Base-by-base conservation (phyloP, 37 sponge, comb jelly and placozoan genomes). In the Agelas oroides region DNA sequence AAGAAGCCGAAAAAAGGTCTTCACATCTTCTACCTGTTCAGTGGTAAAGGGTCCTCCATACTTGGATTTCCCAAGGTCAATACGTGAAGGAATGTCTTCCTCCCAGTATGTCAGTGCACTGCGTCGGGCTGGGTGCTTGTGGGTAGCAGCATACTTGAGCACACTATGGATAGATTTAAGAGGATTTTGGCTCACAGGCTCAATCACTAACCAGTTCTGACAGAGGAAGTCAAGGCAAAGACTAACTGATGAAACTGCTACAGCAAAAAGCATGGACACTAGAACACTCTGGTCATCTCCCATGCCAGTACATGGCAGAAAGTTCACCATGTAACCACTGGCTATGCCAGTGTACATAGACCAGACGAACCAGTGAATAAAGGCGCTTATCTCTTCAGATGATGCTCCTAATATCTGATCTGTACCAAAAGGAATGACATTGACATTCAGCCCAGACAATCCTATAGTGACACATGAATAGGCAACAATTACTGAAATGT, bases 361-460 rank as follows among this genome's bases (percentile, higher is more conserved):
- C 72, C 72, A 71, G 72, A 40, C 35, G 72, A 40, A 71, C 35
- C 39, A 71, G 72, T 52, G 72, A 23, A 36, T 71, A 52, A 71
- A 12, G 35, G 37, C 37, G 14, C 23, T 65, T 25, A 23, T 30
- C 67, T 65, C 21, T 15, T 71, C 40, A 27, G 37, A 13, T 27
- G 72, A 32, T 32, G 12, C 72, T 40, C 39, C 41, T 14, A 23
- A 15, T 19, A 71, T 20, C 18, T 71, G 72, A n/a, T 71, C 39
- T 8, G 39, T 18, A 15, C 37, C 72, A 71, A 71, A 71, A 15
- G 28, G 72, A 15, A 36, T 20, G 18, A 71, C 21, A 18, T 71
- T 28, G 11, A 30, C 21, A 35, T 36, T 6, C 16, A 36, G 14
- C 33, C 72, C 72, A 32, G 72, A 40, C 18, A 71, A 52, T 13